phyloP scores from a whole-genome alignment of 2,888 invertebrate genomes.

The Polydrusus tereticollis region DNA sequence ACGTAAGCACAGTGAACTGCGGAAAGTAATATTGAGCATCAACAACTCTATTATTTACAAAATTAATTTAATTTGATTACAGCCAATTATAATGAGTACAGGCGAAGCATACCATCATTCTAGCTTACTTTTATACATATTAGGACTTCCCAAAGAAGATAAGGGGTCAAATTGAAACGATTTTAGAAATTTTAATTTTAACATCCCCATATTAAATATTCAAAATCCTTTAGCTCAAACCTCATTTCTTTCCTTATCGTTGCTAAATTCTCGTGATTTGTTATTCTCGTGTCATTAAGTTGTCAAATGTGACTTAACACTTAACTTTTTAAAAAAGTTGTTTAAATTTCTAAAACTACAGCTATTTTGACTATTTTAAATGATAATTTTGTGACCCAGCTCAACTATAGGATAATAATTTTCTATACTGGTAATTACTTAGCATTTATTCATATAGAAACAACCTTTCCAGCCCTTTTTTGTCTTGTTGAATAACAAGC shows the following conservation, averaged over 20 bases:
- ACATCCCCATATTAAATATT: background rate
- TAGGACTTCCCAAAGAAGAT: too few relatives aligned
- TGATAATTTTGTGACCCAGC: background rate
- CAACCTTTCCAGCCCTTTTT: background rate
- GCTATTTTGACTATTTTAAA: background rate
- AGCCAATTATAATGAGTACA: too few relatives aligned
- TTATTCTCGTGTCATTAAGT: background rate
- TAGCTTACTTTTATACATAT: too few relatives aligned
- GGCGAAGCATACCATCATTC: too few relatives aligned
- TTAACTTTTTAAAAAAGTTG: background rate
- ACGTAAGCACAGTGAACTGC: background rate
- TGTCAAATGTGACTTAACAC: too few relatives aligned
- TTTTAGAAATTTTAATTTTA: background rate
- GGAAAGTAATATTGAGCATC: background rate
- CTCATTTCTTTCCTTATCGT: background rate
- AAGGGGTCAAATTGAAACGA: background rate
- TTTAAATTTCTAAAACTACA: background rate
- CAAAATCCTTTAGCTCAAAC: background rate
- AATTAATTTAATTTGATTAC: too few relatives aligned
- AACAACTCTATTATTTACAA: too few relatives aligned
- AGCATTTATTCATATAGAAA: background rate
- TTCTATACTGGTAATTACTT: slow-evolving; percentile 1
- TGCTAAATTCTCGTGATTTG: background rate
- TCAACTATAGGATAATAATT: background rate
- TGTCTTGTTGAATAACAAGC: background rate